Percentiles rank a stretch among this genome's conserved stretches.
Conservation (phyloP, 2,113 vertebrate species). For the Cathartes aura region DNA sequence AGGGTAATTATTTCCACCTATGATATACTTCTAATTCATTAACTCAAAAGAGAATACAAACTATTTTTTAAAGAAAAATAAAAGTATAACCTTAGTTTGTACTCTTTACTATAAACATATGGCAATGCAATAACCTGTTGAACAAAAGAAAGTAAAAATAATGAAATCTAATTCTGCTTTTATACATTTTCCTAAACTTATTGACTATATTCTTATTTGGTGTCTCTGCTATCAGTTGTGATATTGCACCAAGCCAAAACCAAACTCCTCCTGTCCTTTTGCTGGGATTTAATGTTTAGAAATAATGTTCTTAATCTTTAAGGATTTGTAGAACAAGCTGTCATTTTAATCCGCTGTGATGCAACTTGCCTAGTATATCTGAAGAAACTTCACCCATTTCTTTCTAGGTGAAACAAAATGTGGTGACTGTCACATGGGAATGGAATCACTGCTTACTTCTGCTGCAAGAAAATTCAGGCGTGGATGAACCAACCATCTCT, state of each 20-base stretch:
- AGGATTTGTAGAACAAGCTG: conserved; percentile 38
- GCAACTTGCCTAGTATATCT: background rate
- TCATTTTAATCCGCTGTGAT: conserved; percentile 9
- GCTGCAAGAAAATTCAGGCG: background rate
- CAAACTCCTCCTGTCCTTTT: background rate
- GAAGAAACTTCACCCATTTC: background rate
- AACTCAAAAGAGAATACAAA: background rate
- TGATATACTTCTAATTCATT: background rate
- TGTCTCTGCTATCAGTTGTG: background rate
- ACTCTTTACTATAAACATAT: background rate
- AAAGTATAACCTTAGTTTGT: background rate
- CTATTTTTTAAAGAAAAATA: background rate
- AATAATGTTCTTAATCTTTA: conserved; percentile 17
- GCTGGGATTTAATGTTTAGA: conserved; percentile 3
- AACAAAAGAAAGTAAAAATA: background rate
- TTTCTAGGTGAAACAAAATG: background rate
- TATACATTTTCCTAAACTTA: background rate
- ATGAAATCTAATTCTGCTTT: background rate
- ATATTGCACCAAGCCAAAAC: background rate
- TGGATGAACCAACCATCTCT: background rate
- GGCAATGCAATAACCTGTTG: background rate
- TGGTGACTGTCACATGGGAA: background rate
- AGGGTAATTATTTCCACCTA: background rate
- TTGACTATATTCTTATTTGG: background rate
- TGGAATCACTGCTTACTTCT: background rate